These are phyloP conservation scores for Suillia variegata DNA, from an alignment of 2,888 invertebrate genomes.

Conservation along the genomic window DNA sequence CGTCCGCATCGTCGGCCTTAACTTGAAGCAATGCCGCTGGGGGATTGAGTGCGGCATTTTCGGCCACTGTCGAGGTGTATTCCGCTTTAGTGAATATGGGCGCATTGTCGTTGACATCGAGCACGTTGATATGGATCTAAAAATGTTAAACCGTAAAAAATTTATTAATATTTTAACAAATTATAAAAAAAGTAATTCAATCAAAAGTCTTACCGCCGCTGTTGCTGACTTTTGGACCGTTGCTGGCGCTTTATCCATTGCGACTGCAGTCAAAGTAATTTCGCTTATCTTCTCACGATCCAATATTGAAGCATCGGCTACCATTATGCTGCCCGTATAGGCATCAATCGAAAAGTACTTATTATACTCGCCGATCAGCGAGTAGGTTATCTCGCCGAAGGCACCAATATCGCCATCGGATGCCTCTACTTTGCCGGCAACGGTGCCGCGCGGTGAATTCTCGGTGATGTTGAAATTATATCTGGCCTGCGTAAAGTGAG, in stretches of 20 bases:
- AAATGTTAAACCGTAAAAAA: constrained; percentile 11
- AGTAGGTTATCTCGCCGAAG: constrained; percentile 80
- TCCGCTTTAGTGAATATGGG: constrained; percentile 79
- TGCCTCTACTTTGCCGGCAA: constrained; percentile 75
- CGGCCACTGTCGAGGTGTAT: constrained; percentile 81
- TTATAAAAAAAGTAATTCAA: background rate
- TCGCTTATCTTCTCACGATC: constrained; percentile 78
- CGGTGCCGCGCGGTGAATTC: constrained; percentile 75
- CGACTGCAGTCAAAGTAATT: constrained; percentile 78
- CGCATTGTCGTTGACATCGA: constrained; percentile 88
- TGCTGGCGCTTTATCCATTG: constrained; percentile 78
- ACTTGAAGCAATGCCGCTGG: constrained; percentile 83
- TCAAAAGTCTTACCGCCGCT: constrained; percentile 67
- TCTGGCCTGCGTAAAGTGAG: constrained; percentile 70
- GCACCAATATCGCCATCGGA: constrained; percentile 78
- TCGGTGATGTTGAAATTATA: constrained; percentile 78
- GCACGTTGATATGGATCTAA: constrained; percentile 74
- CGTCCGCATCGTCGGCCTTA: constrained; percentile 80
- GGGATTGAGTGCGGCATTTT: constrained; percentile 80
- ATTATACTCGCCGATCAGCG: constrained; percentile 75
- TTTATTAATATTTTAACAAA: background rate
- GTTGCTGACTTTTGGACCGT: constrained; percentile 73
- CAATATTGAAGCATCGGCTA: constrained; percentile 72
- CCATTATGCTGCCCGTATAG: constrained; percentile 75
- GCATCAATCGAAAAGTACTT: constrained; percentile 76